Evolutionary conservation across 1,140 invertebrate species (phyloP), one percentile per base, ranked within the genome.

Genomic region (Gryon sp.): DNA sequence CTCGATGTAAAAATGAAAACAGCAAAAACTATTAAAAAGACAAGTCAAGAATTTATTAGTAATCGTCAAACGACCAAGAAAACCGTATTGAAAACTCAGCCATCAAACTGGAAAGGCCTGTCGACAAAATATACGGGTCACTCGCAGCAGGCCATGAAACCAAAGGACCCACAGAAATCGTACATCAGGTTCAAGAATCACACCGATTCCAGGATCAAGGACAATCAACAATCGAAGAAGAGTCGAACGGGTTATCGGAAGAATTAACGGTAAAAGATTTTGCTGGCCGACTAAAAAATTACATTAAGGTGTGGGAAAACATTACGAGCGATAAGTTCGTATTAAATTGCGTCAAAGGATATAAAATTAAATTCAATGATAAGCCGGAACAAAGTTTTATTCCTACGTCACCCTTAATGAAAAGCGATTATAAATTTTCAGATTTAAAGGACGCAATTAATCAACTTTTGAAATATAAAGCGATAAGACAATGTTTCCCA

Each of bases 221-320:
- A 52, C 45, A 45, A 45, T 18, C 12, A 40, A 8, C 52, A 48
- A 30, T 19, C 41, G 18, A 30, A 16, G 7, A 19, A 1, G 9
- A 4, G 45, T 8, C 32, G 30, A 2, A 59, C 16, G 34, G 32
- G 43, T 8, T n/a, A 40, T 14, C 30, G 11, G 34, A 59, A 41
- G 24, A 60, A 60, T 43, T 57, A 70, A 18, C 48, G 66, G 66
- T 53, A 40, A n/a, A n/a, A n/a, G n/a, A n/a, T n/a, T n/a, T n/a
- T n/a, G n/a, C n/a, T n/a, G 52, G 52, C 22, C 32, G 52, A n/a
- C 24, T 57, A 24, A 57, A 19, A 57, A 24, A 19, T 5, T 59
- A 28, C 28, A 0, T 28, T 7, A 14, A 59, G 6, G 18, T n/a
- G 20, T 59, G 38, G 38, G 4, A 59, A 59, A 2, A 41, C 5